A percentile compares a stretch with the other conserved stretches of the same genome.
Conservation (phyloP, 1,140 invertebrate species). For the Polyergus mexicanus region DNA sequence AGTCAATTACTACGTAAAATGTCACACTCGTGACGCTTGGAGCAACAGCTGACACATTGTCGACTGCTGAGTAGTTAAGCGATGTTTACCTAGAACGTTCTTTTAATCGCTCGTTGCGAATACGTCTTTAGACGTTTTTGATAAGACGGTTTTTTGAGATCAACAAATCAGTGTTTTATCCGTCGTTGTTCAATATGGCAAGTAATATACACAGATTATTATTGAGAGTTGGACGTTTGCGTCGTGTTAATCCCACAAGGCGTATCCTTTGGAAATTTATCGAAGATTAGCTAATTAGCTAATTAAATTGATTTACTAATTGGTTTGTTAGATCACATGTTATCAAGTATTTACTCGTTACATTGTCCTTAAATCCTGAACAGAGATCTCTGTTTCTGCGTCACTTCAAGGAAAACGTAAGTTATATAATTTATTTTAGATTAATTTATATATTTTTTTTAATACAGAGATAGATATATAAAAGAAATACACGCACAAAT, state of each 20-base stretch:
- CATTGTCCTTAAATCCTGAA: conserved; percentile 68
- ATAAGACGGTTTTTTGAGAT: background rate
- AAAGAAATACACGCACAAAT: background rate
- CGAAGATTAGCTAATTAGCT: background rate
- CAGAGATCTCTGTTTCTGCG: conserved; percentile 71
- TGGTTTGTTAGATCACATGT: conserved; percentile 1
- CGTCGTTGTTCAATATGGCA: conserved; percentile 72
- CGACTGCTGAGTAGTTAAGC: background rate
- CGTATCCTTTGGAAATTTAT: conserved; percentile 79
- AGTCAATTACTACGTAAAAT: background rate
- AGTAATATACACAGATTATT: conserved; percentile 63
- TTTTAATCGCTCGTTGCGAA: background rate
- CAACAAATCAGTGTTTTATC: conserved; percentile 60
- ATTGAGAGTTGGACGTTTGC: conserved; percentile 43
- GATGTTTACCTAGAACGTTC: background rate
- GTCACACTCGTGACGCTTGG: background rate
- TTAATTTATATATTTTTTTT: background rate
- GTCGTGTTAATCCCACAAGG: conserved; percentile 50
- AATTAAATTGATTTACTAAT: background rate
- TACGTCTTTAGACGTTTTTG: background rate
- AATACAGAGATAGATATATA: background rate
- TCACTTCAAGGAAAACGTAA: conserved; percentile 72
- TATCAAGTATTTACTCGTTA: background rate
- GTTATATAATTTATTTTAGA: conserved; percentile 38
- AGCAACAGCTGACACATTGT: background rate